A percentile compares a stretch with the other conserved stretches of the same genome.
phyloP scores from a whole-genome alignment of 2,113 vertebrate species.

The Physeter macrocephalus region DNA sequence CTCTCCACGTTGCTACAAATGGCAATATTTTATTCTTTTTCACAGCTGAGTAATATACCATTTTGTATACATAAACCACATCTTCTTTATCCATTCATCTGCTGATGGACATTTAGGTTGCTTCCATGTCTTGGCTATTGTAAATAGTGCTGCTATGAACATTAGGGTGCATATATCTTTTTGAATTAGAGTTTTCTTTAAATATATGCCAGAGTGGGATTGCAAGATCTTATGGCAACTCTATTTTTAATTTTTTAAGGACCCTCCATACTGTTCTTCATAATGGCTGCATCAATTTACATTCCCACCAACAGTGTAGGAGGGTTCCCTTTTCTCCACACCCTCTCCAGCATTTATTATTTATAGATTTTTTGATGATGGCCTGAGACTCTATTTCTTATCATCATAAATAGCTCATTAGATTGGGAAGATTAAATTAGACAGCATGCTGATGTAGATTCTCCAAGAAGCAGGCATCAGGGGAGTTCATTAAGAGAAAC shows the following conservation, averaged over 20 bases:
- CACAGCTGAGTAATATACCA: background rate
- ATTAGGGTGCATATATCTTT: background rate
- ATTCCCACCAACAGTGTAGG: background rate
- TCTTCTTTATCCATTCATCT: background rate
- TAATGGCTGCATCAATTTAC: background rate
- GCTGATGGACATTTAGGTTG: background rate
- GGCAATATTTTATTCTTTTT: background rate
- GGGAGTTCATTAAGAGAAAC: background rate
- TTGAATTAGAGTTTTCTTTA: background rate
- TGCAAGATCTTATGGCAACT: background rate
- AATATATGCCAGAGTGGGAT: background rate
- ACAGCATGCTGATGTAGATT: background rate
- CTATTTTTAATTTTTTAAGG: background rate
- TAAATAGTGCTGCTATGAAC: background rate
- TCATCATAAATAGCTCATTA: background rate
- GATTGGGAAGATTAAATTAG: background rate
- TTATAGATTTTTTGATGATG: background rate
- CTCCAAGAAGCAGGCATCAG: background rate
- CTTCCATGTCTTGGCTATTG: background rate
- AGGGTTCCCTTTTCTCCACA: background rate
- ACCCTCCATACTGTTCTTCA: background rate
- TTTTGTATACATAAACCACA: too few relatives aligned
- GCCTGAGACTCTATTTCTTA: background rate
- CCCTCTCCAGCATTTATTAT: background rate
- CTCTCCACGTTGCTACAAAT: background rate